These are phyloP conservation scores for Meloidogyne floridensis DNA, from an alignment of 1,140 invertebrate genomes.

Conservation along the genomic window DNA sequence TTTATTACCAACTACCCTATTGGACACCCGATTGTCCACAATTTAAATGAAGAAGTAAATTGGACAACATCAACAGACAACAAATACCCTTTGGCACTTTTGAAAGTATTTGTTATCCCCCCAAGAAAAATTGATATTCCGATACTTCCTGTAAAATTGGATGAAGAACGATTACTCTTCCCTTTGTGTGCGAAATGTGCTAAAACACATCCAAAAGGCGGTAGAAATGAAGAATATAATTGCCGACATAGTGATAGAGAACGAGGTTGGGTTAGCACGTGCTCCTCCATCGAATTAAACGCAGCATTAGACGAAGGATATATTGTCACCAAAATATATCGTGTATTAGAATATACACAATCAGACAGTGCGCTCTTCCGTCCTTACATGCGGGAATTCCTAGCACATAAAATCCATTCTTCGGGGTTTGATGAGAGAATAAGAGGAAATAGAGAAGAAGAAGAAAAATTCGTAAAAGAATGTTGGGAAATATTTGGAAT, in stretches of 20 bases:
- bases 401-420: constrained; percentile 1
- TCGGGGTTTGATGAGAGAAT: not conserved
- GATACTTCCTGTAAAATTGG: constrained; percentile 10
- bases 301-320: not conserved
- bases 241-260: not conserved
- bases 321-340: not conserved
- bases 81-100: not conserved
- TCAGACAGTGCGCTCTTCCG: not conserved
- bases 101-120: too few relatives aligned
- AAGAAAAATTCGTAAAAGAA: too few relatives aligned
- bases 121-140: not conserved
- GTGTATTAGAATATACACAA: not conserved
- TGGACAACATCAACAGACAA: not conserved
- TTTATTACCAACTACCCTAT: not conserved
- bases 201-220: not conserved
- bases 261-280: not conserved
- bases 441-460: too few relatives aligned
- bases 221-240: not conserved
- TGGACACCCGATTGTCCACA: not conserved
- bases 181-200: not conserved
- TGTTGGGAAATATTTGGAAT: too few relatives aligned
- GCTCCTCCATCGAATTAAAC: not conserved
- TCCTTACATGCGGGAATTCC: constrained; percentile 4
- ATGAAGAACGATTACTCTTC: not conserved
- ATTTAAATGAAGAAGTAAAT: not conserved